Base-by-base conservation (phyloP, 92 coral and sea anemone species). In the Heliopora coerulea region DNA sequence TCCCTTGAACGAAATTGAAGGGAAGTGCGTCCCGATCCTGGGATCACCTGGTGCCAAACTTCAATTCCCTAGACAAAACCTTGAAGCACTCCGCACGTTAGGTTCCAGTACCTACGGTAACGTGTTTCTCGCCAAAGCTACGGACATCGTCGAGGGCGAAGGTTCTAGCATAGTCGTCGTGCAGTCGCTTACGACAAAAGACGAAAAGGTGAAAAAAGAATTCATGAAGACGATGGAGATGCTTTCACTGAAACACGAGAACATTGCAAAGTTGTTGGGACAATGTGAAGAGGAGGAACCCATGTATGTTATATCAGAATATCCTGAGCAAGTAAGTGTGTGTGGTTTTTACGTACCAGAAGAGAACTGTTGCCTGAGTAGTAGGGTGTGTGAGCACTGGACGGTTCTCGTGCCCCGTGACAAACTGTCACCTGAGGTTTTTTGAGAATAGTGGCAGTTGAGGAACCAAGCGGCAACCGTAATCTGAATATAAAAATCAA, bases 1-100 rank as follows among this genome's bases (percentile, higher is more conserved):
- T 3, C 77, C 77, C 0, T 40, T 70, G 24, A 70, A 52, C 54
- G 72, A 49, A 6, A 92, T 79, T 14, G 88, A 74, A 6, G 87
- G 85, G 27, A 83, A 85, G 25, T 73, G 79, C 17, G 84, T 84
- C 30, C 83, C 79, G 19, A 72, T 86, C 39, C 48, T 70, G 9
- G 54, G 54, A 56, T 40, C 49, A 1, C 63, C 77, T 1, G 77
- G 90, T 78, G 83, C 89, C 80, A 91, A 88, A 31, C 86, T 85
- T 87, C 88, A 90, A 49, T 93, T 90, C 81, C 96, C 98, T n/a
- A 88, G 98, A 15, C 97, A 93, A 62, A 93, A 90, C 65, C 89
- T 93, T 0, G 98, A 90, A 59, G 85, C 96, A 40, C 74, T 90
- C 19, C 88, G 96, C 66, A 93, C 95, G 12, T 82, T 93, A 59